Conservation (phyloP, 2,888 invertebrate species). For the Leucoptera coffeella region DNA sequence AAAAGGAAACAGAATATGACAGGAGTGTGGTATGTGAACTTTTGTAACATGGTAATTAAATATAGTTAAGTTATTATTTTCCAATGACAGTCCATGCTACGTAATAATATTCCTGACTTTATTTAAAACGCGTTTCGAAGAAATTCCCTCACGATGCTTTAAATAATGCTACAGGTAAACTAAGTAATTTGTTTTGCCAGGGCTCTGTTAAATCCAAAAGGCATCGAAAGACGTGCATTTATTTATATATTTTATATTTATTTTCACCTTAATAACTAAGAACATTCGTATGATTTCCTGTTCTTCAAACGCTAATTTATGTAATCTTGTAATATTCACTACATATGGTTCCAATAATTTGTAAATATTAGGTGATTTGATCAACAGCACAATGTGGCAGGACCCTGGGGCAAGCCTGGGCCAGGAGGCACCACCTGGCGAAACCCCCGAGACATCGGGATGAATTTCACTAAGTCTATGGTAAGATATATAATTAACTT, state of each 20-base stretch:
- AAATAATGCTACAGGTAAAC: background rate
- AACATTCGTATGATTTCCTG: too few species aligned
- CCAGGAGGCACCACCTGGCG: slow-evolving; percentile 72
- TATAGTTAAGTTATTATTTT: too few species aligned
- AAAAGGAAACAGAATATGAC: slow-evolving; percentile 37
- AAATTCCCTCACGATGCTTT: too few species aligned
- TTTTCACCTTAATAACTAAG: too few species aligned
- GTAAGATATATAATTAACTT: slow-evolving; percentile 23
- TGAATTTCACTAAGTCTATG: slow-evolving; percentile 72
- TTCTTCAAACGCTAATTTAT: too few species aligned
- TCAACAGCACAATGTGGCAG: slow-evolving; percentile 35
- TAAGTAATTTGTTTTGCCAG: too few species aligned
- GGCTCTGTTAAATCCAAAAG: too few species aligned
- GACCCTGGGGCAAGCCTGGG: slow-evolving; percentile 63
- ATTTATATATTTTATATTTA: too few species aligned
- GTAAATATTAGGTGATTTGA: slow-evolving; percentile 10
- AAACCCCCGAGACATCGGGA: slow-evolving; percentile 64
- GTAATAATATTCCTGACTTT: background rate
- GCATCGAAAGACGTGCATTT: too few species aligned
- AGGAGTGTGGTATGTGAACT: slow-evolving; percentile 46
- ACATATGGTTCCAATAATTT: background rate
- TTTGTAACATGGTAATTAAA: too few species aligned
- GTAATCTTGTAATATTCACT: background rate
- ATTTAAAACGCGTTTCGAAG: background rate
- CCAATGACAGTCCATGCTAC: background rate